These are phyloP conservation scores for Brachypterus glaber DNA, from an alignment of 2,888 invertebrate species.

Conservation along the genomic window DNA sequence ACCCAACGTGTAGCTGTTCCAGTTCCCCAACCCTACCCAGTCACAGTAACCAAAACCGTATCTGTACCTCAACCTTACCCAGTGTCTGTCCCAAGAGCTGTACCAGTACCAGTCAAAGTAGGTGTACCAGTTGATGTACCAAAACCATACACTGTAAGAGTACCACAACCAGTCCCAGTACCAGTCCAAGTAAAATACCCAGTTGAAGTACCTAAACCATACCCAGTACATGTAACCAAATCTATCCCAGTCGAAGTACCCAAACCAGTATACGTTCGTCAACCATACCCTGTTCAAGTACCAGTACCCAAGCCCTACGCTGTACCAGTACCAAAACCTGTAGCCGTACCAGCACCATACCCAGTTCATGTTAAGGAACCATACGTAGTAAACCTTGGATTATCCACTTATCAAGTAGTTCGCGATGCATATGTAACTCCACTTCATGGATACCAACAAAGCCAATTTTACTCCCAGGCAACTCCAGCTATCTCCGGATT, in stretches of 20 bases:
- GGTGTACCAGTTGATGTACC: constrained; percentile 29
- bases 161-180: constrained; percentile 27
- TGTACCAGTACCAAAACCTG: constrained; percentile 26
- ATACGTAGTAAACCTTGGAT: constrained; percentile 19
- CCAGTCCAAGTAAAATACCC: constrained; percentile 23
- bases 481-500: too few species aligned
- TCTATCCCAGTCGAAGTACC: constrained; percentile 25
- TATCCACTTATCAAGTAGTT: constrained; percentile 25
- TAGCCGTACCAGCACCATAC: constrained; percentile 24
- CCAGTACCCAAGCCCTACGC: constrained; percentile 24
- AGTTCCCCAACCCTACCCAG: constrained; percentile 20
- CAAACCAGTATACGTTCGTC: constrained; percentile 25
- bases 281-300: constrained; percentile 23
- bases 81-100: constrained; percentile 23
- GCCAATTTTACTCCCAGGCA: too few species aligned
- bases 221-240: constrained; percentile 26
- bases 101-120: constrained; percentile 24
- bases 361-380: constrained; percentile 22
- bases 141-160: constrained; percentile 25
- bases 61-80: constrained; percentile 15
- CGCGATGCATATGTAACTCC: constrained; percentile 25
- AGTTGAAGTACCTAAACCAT: constrained; percentile 26
- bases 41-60: constrained; percentile 22
- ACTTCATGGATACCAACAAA: constrained; percentile 20
- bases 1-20: constrained; percentile 25